These are phyloP conservation scores for Marmota flaviventris DNA, from an alignment of 2,113 vertebrate genomes.

Conservation along the genomic window DNA sequence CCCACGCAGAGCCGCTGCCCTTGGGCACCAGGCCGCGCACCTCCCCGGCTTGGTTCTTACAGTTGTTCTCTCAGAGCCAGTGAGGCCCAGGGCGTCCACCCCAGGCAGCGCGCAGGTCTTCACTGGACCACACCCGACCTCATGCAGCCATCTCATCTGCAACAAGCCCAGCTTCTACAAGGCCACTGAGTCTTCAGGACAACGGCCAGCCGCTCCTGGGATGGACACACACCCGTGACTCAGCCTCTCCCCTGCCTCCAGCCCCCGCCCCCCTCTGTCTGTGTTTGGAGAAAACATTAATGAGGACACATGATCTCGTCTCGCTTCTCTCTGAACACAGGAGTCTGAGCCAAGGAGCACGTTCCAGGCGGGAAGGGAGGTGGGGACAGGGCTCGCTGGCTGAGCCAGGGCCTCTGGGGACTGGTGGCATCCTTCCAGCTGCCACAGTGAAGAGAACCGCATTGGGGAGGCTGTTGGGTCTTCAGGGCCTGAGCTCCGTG, in stretches of 20 bases:
- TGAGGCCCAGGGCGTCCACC: too few species aligned
- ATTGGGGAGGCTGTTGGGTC: fast-evolving
- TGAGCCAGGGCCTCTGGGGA: background rate
- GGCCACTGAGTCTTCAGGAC: background rate
- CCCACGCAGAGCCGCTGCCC: background rate
- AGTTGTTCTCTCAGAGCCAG: background rate
- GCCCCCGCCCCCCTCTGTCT: background rate
- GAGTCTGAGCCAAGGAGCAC: fast-evolving
- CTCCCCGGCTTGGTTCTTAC: background rate
- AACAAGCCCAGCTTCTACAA: fast-evolving
- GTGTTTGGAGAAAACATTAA: background rate
- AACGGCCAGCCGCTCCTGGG: background rate
- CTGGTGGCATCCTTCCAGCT: background rate
- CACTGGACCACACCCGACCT: background rate
- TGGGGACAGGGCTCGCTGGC: fast-evolving
- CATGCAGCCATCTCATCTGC: background rate
- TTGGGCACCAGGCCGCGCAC: fast-evolving
- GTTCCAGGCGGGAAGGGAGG: fast-evolving
- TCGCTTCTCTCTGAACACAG: background rate
- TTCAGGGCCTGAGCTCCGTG: background rate
- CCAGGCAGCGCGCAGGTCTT: too few species aligned
- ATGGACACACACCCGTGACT: fast-evolving
- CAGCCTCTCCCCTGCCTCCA: background rate
- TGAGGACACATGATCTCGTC: background rate
- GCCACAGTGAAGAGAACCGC: fast-evolving